Evolutionary conservation across 2,888 invertebrate genomes (phyloP), one percentile per base, ranked within the genome.

Genomic region (Campoletis raptor): DNA sequence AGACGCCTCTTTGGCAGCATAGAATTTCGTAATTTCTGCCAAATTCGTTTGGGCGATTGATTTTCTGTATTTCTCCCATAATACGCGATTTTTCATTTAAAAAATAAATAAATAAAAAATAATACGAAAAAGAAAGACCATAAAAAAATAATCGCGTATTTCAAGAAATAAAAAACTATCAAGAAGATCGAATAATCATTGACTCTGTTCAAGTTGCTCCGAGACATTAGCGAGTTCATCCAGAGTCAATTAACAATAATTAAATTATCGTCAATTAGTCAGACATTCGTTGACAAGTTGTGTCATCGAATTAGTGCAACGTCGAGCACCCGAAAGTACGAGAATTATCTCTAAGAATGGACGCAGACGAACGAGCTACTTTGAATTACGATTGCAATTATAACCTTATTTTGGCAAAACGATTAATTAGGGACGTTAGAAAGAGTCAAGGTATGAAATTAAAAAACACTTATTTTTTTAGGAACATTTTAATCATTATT

Each of bases 341-440:
- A 54, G 40, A 42, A 24, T 78, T 21, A 42, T 70, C 89, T 88
- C 6, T 88, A 88, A 67, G 89, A 90, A 81, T 87, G 77, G 79
- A 85, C 87, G 89, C 89, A 8, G 89, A 89, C 64, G 90, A 90
- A 81, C 87, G 74, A 79, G 85, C 88, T 9, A 90, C 88, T 21
- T 79, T 90, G 81, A 90, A 90, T 87, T 95, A 95, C 91, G 95
- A 95, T 88, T 95, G 94, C 90, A 95, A 95, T 91, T 95, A 95
- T 89, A 95, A 95, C 88, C 94, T 95, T 91, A 95, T 95, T 87
- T 90, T 95, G 83, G 95, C 95, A 0, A 95, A 95, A 89, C 93
- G 94, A 10, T 92, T 94, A 89, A 90, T 95, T 57, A 92, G 94
- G 6, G 95, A 95, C 87, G 90, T 95, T 77, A 89, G 91, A 36